Base-by-base conservation (phyloP, 2,888 invertebrate species). In the Tribolium freemani region DNA sequence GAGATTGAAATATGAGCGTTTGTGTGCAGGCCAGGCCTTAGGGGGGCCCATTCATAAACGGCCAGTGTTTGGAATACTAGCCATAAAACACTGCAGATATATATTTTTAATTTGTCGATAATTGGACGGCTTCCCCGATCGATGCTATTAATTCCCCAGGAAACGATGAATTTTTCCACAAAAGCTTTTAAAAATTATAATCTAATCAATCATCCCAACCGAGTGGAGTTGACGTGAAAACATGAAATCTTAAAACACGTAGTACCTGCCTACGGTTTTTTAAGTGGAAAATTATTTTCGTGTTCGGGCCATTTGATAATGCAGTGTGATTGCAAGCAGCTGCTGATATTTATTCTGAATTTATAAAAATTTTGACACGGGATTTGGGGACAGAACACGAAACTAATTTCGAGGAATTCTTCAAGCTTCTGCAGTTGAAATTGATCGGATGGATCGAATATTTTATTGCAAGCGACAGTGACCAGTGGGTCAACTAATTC, bases 1-100 rank as follows among this genome's bases (percentile, higher is more conserved):
- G 79, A 83, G 84, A 85, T 85, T 85, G 85, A 85, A 85, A 85
- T 86, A 85, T 84, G 85, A 84, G 80, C 82, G 80, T 82, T 82
- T 82, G 81, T 80, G 79, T 82, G 79, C 84, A 81, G 83, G 81
- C 77, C 76, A 75, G 81, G 81, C 79, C 78, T 79, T 81, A 80
- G 82, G 83, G 83, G 81, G 81, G 79, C 83, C 83, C 84, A 85
- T 85, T 84, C 84, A 84, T 83, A 81, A 81, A 68, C 64, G 63
- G 66, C 70, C 56, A 75, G 74, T 77, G 63, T 66, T 74, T 74
- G 75, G 71, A 76, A 77, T 73, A 75, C 57, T 53, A 30, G 56
- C 66, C 71, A 75, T 78, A 75, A 75, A 74, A 74, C 71, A 66
- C 61, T 20, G 16, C 57, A 11, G 16, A 46, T 66, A 70, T 70